Conservation (phyloP, 2,113 vertebrate genomes). For the Clarias magur region DNA sequence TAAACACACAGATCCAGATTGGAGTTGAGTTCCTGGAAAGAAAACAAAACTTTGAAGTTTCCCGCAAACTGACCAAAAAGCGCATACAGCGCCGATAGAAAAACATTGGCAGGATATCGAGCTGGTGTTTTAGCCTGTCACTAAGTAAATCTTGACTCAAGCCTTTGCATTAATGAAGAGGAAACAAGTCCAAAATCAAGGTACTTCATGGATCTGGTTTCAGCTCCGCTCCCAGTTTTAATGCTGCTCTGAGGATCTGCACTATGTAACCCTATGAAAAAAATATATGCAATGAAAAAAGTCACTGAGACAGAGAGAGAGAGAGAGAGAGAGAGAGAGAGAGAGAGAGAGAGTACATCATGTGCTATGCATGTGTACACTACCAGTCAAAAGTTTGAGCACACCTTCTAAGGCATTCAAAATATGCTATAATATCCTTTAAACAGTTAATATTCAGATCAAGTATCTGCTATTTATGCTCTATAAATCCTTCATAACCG, state of each 20-base stretch:
- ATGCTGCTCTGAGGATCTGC: constrained; percentile 23
- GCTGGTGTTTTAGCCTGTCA: constrained; percentile 34
- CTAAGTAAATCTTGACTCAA: constrained; percentile 33
- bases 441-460: too few relatives aligned
- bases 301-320: background rate
- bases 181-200: constrained; percentile 32
- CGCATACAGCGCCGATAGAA: constrained; percentile 24
- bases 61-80: constrained; percentile 3
- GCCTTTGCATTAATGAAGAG: constrained; percentile 38
- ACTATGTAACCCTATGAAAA: constrained; percentile 22
- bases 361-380: constrained; percentile 39
- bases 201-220: constrained; percentile 32
- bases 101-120: constrained; percentile 23
- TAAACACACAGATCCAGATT: constrained; percentile 18
- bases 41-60: constrained; percentile 19
- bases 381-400: too few relatives aligned
- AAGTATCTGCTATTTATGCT: too few relatives aligned
- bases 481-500: too few relatives aligned
- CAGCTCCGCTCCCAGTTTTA: constrained; percentile 9
- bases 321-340: background rate
- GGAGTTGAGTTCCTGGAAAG: background rate
- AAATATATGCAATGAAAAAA: background rate
- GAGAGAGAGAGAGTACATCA: constrained; percentile 16
- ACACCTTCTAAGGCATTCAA: too few relatives aligned
- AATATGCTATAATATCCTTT: too few relatives aligned